Conservation (phyloP, 2,113 vertebrate genomes). For the Tonatia bakeri region DNA sequence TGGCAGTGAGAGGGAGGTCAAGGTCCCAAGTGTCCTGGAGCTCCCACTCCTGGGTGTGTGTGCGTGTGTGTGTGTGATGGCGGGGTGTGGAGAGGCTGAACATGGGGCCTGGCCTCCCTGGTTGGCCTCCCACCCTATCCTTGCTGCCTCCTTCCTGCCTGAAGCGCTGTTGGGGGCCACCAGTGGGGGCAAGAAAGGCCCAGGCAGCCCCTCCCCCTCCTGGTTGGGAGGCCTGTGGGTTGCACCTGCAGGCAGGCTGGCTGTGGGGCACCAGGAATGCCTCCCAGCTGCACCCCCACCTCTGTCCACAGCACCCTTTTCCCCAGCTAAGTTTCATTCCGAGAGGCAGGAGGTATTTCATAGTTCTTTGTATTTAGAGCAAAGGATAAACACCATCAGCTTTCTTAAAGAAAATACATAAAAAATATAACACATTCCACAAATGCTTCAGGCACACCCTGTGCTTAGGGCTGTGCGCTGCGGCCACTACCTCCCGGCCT, state of each 20-base stretch:
- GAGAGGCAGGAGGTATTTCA: neutral
- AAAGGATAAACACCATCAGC: neutral
- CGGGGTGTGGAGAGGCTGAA: neutral
- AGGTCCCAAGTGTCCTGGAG: neutral
- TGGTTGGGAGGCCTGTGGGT: too few species aligned
- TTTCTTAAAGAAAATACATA: neutral
- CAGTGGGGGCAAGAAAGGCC: neutral
- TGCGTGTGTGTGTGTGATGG: neutral
- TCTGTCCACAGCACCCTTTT: too few species aligned
- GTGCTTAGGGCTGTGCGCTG: neutral
- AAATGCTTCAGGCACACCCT: too few species aligned
- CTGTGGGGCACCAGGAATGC: too few species aligned
- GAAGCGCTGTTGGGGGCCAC: neutral
- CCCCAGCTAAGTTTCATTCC: too few species aligned
- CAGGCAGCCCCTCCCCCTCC: neutral
- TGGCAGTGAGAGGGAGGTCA: neutral
- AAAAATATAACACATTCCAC: neutral
- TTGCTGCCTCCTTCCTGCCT: neutral
- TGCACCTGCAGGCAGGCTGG: neutral
- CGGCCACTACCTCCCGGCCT: too few species aligned
- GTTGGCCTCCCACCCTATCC: neutral
- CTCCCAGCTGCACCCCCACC: too few species aligned
- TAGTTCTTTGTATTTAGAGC: neutral
- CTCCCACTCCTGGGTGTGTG: neutral
- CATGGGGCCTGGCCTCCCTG: neutral